Evolutionary conservation across 2,888 invertebrate genomes (phyloP).

Genomic region (Epinotia brunnichana): DNA sequence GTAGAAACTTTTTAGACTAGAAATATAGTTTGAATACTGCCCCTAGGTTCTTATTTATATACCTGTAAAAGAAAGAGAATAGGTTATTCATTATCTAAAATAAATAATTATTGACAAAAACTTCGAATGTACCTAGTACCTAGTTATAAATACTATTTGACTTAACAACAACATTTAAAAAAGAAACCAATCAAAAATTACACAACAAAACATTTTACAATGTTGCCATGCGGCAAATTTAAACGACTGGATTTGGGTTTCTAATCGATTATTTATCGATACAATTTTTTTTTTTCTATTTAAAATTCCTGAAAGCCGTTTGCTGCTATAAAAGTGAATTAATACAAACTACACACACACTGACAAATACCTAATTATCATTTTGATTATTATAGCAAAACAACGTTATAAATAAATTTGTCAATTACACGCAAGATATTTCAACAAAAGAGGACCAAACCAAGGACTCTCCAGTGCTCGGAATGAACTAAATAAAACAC

Average conservation of each 20-base stretch:
- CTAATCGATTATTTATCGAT: slow-evolving; percentile 14
- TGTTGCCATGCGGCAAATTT: slow-evolving; percentile 14
- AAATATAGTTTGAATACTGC: slow-evolving; percentile 68
- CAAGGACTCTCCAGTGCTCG: not conserved
- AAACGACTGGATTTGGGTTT: not conserved
- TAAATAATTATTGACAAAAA: not conserved
- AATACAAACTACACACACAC: too few species aligned
- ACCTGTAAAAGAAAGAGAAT: slow-evolving; percentile 50
- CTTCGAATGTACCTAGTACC: too few species aligned
- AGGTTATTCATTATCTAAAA: not conserved
- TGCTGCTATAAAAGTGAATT: not conserved
- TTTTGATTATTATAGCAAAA: too few species aligned
- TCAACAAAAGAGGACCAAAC: not conserved
- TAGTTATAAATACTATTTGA: not conserved
- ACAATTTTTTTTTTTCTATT: not conserved
- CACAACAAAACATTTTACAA: not conserved
- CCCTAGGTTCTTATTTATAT: slow-evolving; percentile 47
- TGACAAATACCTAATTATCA: too few species aligned
- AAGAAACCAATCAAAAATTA: too few species aligned
- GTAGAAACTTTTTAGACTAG: slow-evolving; percentile 81
- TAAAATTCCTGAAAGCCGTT: not conserved
- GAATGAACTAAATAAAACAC: not conserved
- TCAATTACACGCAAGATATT: not conserved
- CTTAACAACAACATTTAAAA: not conserved
- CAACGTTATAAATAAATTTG: too few species aligned